phyloP scores from a whole-genome alignment of 2,797 vertebrate species.

The Cirrhinus molitorella region DNA sequence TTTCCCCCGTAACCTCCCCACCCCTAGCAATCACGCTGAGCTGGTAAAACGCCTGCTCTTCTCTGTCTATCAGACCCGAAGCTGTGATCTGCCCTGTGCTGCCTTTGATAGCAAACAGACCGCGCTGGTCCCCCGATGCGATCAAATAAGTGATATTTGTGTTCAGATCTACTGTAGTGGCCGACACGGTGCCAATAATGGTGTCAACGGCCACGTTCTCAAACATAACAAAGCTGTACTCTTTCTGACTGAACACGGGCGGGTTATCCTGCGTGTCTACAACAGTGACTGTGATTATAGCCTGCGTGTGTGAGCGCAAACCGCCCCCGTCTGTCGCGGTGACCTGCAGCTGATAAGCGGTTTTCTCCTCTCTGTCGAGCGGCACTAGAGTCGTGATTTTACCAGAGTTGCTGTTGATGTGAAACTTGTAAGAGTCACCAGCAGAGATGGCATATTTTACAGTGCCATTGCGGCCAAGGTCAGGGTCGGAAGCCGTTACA shows the following conservation, averaged over 20 bases:
- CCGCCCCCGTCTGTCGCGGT: conserved; percentile 89
- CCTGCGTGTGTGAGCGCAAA: conserved; percentile 88
- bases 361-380: conserved; percentile 95
- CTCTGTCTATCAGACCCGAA: conserved; percentile 88
- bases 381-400: conserved; percentile 88
- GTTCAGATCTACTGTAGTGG: conserved; percentile 93
- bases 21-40: conserved; percentile 93
- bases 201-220: conserved; percentile 91
- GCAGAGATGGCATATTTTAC: conserved; percentile 91
- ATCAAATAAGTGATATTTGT: conserved; percentile 96
- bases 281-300: conserved; percentile 93
- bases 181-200: conserved; percentile 89
- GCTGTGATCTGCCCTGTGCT: conserved; percentile 88
- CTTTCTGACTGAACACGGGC: conserved; percentile 87
- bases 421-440: conserved; percentile 91
- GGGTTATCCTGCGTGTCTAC: conserved; percentile 97
- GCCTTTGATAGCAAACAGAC: conserved; percentile 85
- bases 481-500: conserved; percentile 91
- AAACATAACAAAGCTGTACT: conserved; percentile 97
- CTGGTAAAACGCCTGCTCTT: conserved; percentile 93
- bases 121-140: conserved; percentile 92
- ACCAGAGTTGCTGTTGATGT: conserved; percentile 87
- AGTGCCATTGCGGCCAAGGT: conserved; percentile 91
- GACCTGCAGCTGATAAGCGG: conserved; percentile 91
- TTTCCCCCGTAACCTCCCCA: conserved; percentile 90